Base-by-base conservation (phyloP, 2,113 vertebrate species). In the Recurvirostra avosetta region DNA sequence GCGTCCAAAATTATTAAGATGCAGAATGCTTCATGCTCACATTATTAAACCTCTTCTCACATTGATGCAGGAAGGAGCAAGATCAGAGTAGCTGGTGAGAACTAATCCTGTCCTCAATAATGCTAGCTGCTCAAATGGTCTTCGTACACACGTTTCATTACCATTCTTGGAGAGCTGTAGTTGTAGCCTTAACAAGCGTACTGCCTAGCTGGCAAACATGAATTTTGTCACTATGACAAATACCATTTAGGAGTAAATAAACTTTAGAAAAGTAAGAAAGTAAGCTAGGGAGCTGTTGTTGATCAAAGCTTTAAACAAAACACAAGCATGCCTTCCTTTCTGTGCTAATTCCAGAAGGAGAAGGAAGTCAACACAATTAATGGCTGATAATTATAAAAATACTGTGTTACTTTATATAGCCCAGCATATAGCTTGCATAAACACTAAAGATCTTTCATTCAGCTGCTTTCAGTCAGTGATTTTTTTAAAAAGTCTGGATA, bases 341-440 rank as follows among this genome's bases (percentile, higher is more conserved):
- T 86, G 59, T 61, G 65, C 78, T 96, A 91, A 87, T 85, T 85
- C 88, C 55, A 77, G 63, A 49, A 83, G 36, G 21, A 92, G 36
- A 49, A 93, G 82, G 91, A 95, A 95, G 78, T 89, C 32, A 95
- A 89, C 53, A 73, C 30, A 80, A 92, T 65, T 71, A 95, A 90
- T 50, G 53, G 50, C 52, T 72, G 79, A 83, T 91, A 90, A 93
- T 75, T 56, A 72, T 71, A 95, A 94, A 95, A 92, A 68, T 74
- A 74, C 19, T 16, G 2, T 45, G 49, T 95, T 78, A 65, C 70
- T 94, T 95, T 91, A 83, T 59, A 81, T 81, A 95, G 58, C 26
- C 36, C 16, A 77, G 47, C 56, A 92, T 77, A 89, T 49, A 84
- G 36, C 58, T 63, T 72, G 70, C 30, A 82, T 36, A 85, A 86